Percentiles rank a stretch among this genome's conserved stretches.
phyloP scores from a whole-genome alignment of 1,140 invertebrate species.

The Harpegnathos saltator region DNA sequence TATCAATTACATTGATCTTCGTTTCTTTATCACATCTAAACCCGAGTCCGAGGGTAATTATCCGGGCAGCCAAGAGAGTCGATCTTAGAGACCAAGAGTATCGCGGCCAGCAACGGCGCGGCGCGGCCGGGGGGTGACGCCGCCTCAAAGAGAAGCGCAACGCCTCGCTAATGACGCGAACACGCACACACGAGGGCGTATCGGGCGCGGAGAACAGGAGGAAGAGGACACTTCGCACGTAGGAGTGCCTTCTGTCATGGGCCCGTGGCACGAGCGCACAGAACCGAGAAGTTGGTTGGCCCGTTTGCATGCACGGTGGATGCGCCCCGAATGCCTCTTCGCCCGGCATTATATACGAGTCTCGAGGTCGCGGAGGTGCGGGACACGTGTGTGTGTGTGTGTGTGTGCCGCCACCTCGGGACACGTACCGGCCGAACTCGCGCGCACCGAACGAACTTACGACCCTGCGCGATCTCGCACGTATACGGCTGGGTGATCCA shows the following conservation, averaged over 20 bases:
- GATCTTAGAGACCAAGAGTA: no score
- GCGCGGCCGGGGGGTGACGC: no score
- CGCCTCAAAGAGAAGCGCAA: slow-evolving; percentile 5
- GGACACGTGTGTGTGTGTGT: slow-evolving; percentile 69
- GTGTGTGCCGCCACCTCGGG: slow-evolving; percentile 61
- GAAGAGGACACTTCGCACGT: slow-evolving; percentile 68
- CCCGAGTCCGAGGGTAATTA: no score
- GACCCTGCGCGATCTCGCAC: slow-evolving; percentile 38
- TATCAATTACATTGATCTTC: no score
- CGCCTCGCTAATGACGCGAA: slow-evolving; percentile 34
- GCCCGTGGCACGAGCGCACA: slow-evolving; percentile 66
- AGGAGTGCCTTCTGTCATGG: slow-evolving; percentile 77
- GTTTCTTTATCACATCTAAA: no score
- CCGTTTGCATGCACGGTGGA: slow-evolving; percentile 72
- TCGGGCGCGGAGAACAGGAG: slow-evolving; percentile 29
- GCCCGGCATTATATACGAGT: slow-evolving; percentile 51
- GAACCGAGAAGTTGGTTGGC: slow-evolving; percentile 65
- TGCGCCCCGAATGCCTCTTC: slow-evolving; percentile 73
- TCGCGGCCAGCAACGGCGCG: no score
- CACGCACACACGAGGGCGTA: slow-evolving; percentile 27
- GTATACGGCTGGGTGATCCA: neutral
- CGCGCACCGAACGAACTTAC: slow-evolving; percentile 35
- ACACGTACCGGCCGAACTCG: slow-evolving; percentile 69
- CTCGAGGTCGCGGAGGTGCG: slow-evolving; percentile 51
- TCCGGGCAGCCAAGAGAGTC: no score